Percentiles rank a stretch among this genome's conserved stretches.
Conservation (phyloP, 2,888 invertebrate genomes). For the Octonoba sinensis region DNA sequence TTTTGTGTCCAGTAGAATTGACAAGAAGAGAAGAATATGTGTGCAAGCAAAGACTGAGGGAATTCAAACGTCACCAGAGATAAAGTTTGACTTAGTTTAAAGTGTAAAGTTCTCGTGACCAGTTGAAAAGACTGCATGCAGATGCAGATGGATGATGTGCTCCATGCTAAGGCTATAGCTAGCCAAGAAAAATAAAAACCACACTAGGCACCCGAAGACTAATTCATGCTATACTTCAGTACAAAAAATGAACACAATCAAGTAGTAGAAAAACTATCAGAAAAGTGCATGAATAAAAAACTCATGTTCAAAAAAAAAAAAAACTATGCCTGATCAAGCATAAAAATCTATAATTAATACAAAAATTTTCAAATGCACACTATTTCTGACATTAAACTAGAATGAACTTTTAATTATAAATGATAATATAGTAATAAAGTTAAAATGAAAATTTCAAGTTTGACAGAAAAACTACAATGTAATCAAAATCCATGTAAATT, state of each 20-base stretch:
- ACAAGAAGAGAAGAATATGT: slow-evolving; percentile 29
- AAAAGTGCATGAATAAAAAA: slow-evolving; percentile 37
- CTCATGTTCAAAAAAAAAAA: too few relatives aligned
- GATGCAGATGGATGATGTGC: slow-evolving; percentile 60
- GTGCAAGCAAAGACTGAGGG: slow-evolving; percentile 48
- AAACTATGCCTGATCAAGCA: too few relatives aligned
- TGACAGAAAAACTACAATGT: background rate
- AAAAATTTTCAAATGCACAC: too few relatives aligned
- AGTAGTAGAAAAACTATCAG: slow-evolving; percentile 25
- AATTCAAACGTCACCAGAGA: slow-evolving; percentile 42
- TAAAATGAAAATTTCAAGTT: background rate
- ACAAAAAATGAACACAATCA: slow-evolving; percentile 18
- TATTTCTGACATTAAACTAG: too few relatives aligned
- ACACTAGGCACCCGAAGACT: slow-evolving; percentile 64
- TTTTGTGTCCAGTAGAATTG: slow-evolving; percentile 47
- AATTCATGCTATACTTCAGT: slow-evolving; percentile 51
- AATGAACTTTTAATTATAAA: too few relatives aligned
- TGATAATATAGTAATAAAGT: background rate
- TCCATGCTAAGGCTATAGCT: slow-evolving; percentile 63
- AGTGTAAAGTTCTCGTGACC: slow-evolving; percentile 49
- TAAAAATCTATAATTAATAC: too few relatives aligned
- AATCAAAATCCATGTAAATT: background rate
- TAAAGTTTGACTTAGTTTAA: slow-evolving; percentile 29
- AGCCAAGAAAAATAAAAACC: slow-evolving; percentile 64
- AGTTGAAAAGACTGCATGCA: slow-evolving; percentile 58